Conservation (phyloP, 2,797 vertebrate species). For the Manis crassicaudata region DNA sequence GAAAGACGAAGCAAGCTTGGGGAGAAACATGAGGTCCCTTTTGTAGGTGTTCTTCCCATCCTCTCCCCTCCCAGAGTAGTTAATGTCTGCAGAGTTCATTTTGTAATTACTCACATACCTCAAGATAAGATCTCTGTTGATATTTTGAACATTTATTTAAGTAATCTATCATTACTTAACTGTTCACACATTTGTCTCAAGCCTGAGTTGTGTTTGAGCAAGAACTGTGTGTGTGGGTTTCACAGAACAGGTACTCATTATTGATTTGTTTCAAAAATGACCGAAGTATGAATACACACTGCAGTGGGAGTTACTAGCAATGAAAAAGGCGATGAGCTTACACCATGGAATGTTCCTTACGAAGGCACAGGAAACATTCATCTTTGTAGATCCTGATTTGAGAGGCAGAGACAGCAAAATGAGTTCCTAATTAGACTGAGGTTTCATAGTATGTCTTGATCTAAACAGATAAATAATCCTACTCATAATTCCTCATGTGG, state of each 20-base stretch:
- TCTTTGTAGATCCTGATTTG: background rate
- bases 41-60: background rate
- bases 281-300: constrained; percentile 43
- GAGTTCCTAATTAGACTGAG: background rate
- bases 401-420: background rate
- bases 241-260: constrained; percentile 32
- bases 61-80: background rate
- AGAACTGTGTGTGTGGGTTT: constrained; percentile 35
- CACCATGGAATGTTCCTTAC: background rate
- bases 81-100: background rate
- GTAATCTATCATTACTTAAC: background rate
- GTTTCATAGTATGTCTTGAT: constrained; percentile 10
- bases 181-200: background rate
- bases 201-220: background rate
- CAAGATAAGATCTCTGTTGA: constrained; percentile 16
- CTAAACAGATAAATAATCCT: constrained; percentile 30
- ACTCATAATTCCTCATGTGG: background rate
- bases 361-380: background rate
- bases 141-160: constrained; percentile 6
- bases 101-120: background rate
- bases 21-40: background rate
- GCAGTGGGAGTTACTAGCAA: constrained; percentile 36
- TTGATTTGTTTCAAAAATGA: constrained; percentile 52
- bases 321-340: constrained; percentile 48
- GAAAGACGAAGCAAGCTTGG: background rate